Conservation (phyloP, 2,113 vertebrate genomes). For the Xiphias gladius region DNA sequence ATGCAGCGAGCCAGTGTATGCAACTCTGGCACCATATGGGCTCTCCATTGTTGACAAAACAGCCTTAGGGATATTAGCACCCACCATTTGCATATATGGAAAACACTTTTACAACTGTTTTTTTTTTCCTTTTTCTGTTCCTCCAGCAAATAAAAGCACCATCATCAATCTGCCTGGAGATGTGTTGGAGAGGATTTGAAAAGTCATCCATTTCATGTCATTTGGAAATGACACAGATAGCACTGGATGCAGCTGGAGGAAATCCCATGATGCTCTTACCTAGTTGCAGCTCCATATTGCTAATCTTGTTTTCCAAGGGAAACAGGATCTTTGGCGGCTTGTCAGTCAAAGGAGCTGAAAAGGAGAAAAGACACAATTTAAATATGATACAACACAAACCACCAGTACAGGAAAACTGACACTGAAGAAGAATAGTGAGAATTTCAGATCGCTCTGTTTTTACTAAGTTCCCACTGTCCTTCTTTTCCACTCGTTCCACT, state of each 20-base stretch:
- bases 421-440: neutral
- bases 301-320: conserved; percentile 92
- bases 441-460: conserved; percentile 8
- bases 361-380: conserved; percentile 52
- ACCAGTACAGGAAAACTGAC: neutral
- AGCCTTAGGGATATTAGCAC: conserved; percentile 70
- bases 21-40: conserved; percentile 76
- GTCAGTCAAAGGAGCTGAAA: conserved; percentile 95
- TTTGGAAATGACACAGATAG: conserved; percentile 61
- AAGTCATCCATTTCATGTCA: conserved; percentile 71
- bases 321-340: conserved; percentile 96
- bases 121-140: conserved; percentile 27
- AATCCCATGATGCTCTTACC: conserved; percentile 86
- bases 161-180: conserved; percentile 68
- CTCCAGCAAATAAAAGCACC: conserved; percentile 59
- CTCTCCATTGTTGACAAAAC: conserved; percentile 78
- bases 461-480: neutral
- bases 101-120: conserved; percentile 49
- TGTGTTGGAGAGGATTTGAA: conserved; percentile 63
- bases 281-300: conserved; percentile 92
- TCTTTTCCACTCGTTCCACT: neutral
- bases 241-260: conserved; percentile 52
- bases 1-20: conserved; percentile 67
- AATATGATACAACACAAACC: neutral
- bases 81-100: conserved; percentile 65